These are phyloP conservation scores for Drosophila grimshawi DNA, from an alignment of 1,140 invertebrate genomes.

Conservation along the genomic window DNA sequence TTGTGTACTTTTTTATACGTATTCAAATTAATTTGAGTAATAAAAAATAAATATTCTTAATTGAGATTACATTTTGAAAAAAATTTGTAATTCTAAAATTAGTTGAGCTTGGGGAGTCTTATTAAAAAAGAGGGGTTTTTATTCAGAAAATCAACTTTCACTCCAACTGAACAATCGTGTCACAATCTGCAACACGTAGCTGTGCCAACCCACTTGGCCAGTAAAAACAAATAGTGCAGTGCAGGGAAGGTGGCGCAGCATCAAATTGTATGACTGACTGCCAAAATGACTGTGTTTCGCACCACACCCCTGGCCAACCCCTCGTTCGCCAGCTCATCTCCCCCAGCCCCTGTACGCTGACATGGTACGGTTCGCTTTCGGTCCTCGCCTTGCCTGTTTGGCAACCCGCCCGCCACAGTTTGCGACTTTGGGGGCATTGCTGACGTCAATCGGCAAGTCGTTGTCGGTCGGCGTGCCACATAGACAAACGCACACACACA, in stretches of 20 bases:
- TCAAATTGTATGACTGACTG: conserved; percentile 75
- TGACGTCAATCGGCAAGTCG: conserved; percentile 80
- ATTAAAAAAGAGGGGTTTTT: too few species aligned
- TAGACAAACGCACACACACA: conserved; percentile 45
- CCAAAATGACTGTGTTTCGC: conserved; percentile 58
- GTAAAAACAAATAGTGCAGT: conserved; percentile 5
- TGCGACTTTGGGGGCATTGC: conserved; percentile 81
- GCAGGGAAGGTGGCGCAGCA: conserved; percentile 47
- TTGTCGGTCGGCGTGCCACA: conserved; percentile 76
- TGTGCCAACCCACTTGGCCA: neutral
- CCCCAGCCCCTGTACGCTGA: neutral
- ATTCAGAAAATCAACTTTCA: neutral
- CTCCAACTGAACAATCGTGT: neutral
- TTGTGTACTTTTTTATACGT: too few species aligned
- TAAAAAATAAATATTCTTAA: too few species aligned
- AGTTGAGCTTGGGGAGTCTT: too few species aligned
- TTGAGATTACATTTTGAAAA: too few species aligned
- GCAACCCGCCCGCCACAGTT: conserved; percentile 70
- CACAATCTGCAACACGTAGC: neutral
- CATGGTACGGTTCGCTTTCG: conserved; percentile 25
- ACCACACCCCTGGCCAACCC: neutral
- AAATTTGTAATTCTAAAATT: too few species aligned
- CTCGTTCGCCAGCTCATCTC: neutral
- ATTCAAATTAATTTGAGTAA: too few species aligned
- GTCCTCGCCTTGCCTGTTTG: conserved; percentile 54